Evolutionary conservation across 2,888 invertebrate genomes (phyloP).

Genomic region (Parapristionchus giblindavisi): DNA sequence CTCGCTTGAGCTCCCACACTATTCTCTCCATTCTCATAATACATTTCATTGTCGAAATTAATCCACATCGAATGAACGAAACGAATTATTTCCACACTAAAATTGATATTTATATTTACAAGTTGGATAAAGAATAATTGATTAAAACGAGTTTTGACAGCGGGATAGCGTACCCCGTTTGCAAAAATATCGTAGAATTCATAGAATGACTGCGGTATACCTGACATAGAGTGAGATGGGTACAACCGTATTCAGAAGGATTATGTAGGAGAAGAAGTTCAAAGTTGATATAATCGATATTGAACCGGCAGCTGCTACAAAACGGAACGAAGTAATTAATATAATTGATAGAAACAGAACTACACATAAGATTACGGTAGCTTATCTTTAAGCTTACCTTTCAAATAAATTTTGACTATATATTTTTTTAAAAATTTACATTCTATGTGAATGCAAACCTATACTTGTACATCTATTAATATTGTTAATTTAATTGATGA

Average conservation of each 20-base stretch:
- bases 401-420: too few species aligned
- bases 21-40: slow-evolving; percentile 76
- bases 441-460: too few species aligned
- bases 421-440: too few species aligned
- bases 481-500: too few species aligned
- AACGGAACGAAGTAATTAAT: too few species aligned
- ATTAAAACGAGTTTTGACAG: too few species aligned
- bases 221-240: slow-evolving; percentile 98
- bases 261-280: slow-evolving; percentile 98
- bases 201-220: slow-evolving; percentile 72
- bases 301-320: slow-evolving; percentile 40
- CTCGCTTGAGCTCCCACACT: slow-evolving; percentile 77
- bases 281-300: slow-evolving; percentile 87
- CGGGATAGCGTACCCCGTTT: too few species aligned
- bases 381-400: too few species aligned
- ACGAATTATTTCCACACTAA: slow-evolving; percentile 86
- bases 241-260: slow-evolving; percentile 98
- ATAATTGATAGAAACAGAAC: too few species aligned
- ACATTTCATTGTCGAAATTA: slow-evolving; percentile 99
- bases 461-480: too few species aligned
- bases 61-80: slow-evolving; percentile 97
- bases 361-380: too few species aligned
- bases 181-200: neutral
- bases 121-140: too few species aligned
- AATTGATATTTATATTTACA: neutral